Base-by-base conservation (phyloP, 2,113 vertebrate genomes). In the Silurus glanis region DNA sequence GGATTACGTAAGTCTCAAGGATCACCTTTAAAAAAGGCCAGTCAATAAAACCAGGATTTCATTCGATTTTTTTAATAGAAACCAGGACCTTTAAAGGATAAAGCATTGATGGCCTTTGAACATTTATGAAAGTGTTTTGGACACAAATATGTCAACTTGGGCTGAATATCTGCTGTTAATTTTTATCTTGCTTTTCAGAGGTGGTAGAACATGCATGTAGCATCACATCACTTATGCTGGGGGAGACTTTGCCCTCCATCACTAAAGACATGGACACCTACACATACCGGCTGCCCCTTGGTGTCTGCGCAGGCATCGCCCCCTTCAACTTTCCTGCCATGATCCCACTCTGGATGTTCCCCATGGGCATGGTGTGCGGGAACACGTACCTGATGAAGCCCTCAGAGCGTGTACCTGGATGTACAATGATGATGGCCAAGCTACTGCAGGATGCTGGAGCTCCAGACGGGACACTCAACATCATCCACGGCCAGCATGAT, bases 331-430 rank as follows among this genome's bases (percentile, higher is more conserved):
- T 99, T 92, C 98, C 98, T 0, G 98, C 97, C 90, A 99, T 99
- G 98, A 99, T 99, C 90, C 98, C 98, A 37, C 95, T 99, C 45
- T 99, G 98, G 98, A 99, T 99, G 98, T 98, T 97, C 89, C 98
- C 98, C 45, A 95, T 99, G 96, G 97, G 96, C 75, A 95, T 98
- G 96, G 98, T 97, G 72, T 97, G 97, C 82, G 98, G 98, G 58
- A 99, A 99, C 93, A 99, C 97, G 7, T 99, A 97, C 93, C 91
- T 99, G 89, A 93, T 99, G 93, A 99, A 99, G 88, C 98, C 98
- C 0, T 99, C 98, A 0, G 98, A 99, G 90, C 95, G 98, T 13
- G 98, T 99, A 45, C 98, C 98, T 0, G 95, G 95, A 90, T 97
- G 98, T 21, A 87, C 97, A 56, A 98, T 99, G 97, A 93, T 99